These are phyloP conservation scores for Idaea biselata DNA, from an alignment of 2,888 invertebrate species.

Conservation along the genomic window DNA sequence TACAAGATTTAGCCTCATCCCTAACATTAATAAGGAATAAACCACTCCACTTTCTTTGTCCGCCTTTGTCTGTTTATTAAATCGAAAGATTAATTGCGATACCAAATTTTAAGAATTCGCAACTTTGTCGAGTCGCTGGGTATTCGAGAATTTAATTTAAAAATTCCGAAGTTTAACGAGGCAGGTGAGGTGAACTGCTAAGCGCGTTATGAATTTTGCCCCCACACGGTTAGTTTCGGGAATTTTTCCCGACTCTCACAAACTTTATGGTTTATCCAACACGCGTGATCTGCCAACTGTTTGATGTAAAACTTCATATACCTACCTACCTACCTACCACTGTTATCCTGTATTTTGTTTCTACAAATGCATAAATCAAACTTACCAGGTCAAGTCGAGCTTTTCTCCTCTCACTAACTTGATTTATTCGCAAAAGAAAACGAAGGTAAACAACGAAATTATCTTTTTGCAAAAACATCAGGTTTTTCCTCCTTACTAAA, in stretches of 20 bases:
- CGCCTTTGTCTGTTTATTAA: conserved; percentile 65
- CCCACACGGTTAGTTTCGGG: conserved; percentile 68
- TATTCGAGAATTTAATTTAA: conserved; percentile 78
- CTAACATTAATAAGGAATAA: conserved; percentile 71
- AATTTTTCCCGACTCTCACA: conserved; percentile 64
- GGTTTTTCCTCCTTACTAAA: conserved; percentile 13
- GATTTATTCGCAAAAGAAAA: conserved; percentile 21
- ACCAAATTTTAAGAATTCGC: conserved; percentile 73
- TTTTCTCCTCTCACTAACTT: conserved; percentile 16
- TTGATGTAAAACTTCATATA: conserved; percentile 43
- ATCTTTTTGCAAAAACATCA: conserved; percentile 24
- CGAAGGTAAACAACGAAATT: conserved; percentile 22
- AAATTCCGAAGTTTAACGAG: conserved; percentile 79
- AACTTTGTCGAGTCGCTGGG: conserved; percentile 68
- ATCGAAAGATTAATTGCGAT: conserved; percentile 73
- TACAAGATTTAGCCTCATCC: conserved; percentile 73
- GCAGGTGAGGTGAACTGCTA: conserved; percentile 76
- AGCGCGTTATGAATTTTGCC: conserved; percentile 76
- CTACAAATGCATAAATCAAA: conserved; percentile 35
- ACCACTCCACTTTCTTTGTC: conserved; percentile 55
- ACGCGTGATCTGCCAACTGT: conserved; percentile 46
- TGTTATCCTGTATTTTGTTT: conserved; percentile 24
- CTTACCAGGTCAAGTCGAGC: conserved; percentile 25
- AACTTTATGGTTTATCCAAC: conserved; percentile 70
- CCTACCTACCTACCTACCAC: conserved; percentile 33